These are phyloP conservation scores for Lycaon pictus DNA, from an alignment of 2,113 vertebrate genomes.

Conservation along the genomic window DNA sequence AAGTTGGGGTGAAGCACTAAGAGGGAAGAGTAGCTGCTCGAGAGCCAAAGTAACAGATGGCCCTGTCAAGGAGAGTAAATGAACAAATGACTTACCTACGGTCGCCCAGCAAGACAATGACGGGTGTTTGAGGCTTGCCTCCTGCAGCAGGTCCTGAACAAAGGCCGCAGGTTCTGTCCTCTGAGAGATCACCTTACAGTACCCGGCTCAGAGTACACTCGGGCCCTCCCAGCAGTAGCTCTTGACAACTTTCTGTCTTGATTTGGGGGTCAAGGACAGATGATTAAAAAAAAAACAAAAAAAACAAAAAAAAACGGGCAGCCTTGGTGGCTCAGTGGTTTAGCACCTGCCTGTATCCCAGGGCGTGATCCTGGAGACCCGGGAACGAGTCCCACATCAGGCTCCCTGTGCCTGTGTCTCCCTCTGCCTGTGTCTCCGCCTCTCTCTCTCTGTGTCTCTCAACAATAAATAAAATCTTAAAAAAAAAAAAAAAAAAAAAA, in stretches of 20 bases:
- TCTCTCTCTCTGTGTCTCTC: no score
- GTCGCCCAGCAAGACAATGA: conserved; percentile 29
- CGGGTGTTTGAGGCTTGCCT: not conserved
- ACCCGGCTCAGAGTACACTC: not conserved
- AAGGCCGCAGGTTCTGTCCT: not conserved
- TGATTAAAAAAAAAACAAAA: not conserved
- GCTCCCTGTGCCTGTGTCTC: no score
- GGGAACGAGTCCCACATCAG: no score
- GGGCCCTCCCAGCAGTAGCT: not conserved
- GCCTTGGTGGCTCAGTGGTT: no score
- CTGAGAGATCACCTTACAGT: not conserved
- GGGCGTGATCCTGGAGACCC: no score
- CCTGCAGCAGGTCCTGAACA: not conserved
- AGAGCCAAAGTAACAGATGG: conserved; percentile 27
- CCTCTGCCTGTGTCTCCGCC: no score
- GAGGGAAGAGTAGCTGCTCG: not conserved
- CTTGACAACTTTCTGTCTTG: not conserved
- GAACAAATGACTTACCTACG: conserved; percentile 53
- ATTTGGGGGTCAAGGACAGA: not conserved
- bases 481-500: no score
- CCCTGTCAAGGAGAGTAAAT: not conserved
- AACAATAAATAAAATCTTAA: no score
- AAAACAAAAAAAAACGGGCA: no score
- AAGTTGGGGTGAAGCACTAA: not conserved
- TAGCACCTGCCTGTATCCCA: no score